A percentile compares a stretch with the other conserved stretches of the same genome.
Evolutionary conservation across 2,888 invertebrate species (phyloP).

Genomic region (Ormyrus rosae): DNA sequence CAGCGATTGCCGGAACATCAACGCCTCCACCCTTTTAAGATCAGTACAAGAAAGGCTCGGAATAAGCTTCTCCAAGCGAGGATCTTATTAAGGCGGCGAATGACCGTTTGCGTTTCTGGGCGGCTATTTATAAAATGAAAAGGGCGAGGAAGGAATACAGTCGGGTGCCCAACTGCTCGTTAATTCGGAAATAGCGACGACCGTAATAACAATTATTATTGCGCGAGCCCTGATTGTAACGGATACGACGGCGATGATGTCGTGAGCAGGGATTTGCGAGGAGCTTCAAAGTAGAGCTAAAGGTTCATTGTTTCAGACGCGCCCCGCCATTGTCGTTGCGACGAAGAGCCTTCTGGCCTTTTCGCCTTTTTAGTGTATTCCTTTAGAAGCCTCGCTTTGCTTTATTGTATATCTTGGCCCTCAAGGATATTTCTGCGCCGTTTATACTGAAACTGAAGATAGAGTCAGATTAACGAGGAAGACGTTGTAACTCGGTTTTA

Average conservation of each 20-base stretch:
- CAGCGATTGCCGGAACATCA: background rate
- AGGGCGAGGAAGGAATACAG: background rate
- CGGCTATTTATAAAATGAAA: conserved; percentile 24
- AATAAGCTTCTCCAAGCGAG: background rate
- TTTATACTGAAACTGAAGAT: too few species aligned
- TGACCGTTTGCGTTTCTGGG: conserved; percentile 61
- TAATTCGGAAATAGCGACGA: conserved; percentile 13
- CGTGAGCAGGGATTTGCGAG: background rate
- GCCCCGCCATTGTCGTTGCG: background rate
- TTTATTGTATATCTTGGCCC: too few species aligned
- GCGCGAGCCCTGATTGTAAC: conserved; percentile 1
- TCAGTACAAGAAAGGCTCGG: too few species aligned
- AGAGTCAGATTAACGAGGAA: too few species aligned
- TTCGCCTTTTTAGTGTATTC: too few species aligned
- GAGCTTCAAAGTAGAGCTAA: background rate
- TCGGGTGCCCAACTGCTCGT: background rate
- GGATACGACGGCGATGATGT: background rate
- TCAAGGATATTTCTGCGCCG: too few species aligned
- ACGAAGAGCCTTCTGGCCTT: conserved; percentile 1
- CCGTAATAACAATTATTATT: conserved; percentile 7
- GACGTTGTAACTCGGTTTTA: too few species aligned
- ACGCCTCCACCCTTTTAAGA: background rate
- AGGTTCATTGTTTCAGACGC: conserved; percentile 4
- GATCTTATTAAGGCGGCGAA: conserved; percentile 65
- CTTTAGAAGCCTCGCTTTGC: background rate